Base-by-base conservation (phyloP, 2,113 vertebrate species). In the Dipodomys ordii region DNA sequence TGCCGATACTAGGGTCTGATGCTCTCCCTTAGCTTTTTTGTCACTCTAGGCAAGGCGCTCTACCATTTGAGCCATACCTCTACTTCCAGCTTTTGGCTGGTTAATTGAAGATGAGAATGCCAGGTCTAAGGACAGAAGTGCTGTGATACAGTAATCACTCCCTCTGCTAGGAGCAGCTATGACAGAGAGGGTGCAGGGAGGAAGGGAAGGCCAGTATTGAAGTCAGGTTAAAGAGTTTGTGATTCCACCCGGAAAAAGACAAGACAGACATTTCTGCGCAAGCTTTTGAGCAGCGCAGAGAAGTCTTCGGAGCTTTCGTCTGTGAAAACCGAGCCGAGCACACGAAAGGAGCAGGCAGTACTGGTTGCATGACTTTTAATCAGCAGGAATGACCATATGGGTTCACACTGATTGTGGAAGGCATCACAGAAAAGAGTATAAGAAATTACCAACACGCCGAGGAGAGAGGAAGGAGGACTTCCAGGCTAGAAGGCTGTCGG, bases 201-300 rank as follows among this genome's bases (percentile, higher is more conserved):
- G 5, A 19, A 67, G 28, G 30, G 7, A 73, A 22, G 13, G 11
- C 46, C 23, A 84, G n/a, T 11, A 46, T 30, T 23, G 57, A 83
- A 67, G 15, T n/a, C 79, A 73, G 76, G 35, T 57, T 83, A 68
- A 85, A 77, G n/a, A 71, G 44, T 32, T 81, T 46, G 28, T 82
- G 68, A 73, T 96, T 93, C 91, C 78, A 88, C 65, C 25, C 72
- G 76, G 64, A 13, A 71, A 25, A 44, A 35, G 22, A 69, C 53
- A 69, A 79, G 9, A 10, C 49, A 25, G 85, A 67, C 71, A 49
- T 81, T 60, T 82, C 53, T 87, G 11, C 82, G 25, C 13, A 84
- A 74, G 6, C 19, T 18, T 64, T 12, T 80, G 7, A 39, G 69
- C 65, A 39, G 62, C 39, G 27, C 0, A 6, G 32, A 92, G 2